Evolutionary conservation across 2,888 invertebrate genomes (phyloP), one percentile per base, ranked within the genome.

Genomic region (Athalia cordata): DNA sequence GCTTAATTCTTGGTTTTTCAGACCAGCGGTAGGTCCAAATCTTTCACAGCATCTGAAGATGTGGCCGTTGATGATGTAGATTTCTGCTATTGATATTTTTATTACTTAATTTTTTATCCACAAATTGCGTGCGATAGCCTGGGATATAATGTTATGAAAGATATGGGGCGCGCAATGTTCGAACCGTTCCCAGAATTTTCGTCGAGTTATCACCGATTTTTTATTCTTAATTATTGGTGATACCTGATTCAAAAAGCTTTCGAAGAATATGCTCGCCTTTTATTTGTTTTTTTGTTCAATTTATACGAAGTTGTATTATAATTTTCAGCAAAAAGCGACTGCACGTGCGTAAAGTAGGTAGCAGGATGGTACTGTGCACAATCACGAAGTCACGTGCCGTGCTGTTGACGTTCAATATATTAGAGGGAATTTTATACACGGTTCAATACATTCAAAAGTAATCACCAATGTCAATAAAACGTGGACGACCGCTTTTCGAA

Each of bases 381-480:
- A 29, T 52, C 52, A 52, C 11, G 52, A 0, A 29, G 29, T 29
- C 55, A n/a, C 7, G 55, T 55, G 6, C n/a, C 55, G n/a, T 55
- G 55, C n/a, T 55, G 9, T n/a, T 55, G 55, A 55, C 9, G n/a
- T 11, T 55, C 55, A 55, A 11, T 9, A 55, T 55, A 55, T n/a
- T 9, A 55, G 55, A 9, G 29, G 59, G 59, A 72, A 72, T 9
- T 49, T 72, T 5, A 9, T 59, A 3, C n/a, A 11, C 47, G 59
- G 13, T 72, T 57, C 72, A 47, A 72, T 72, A 59, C 13, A 72
- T 72, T 59, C 9, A 13, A 59, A 72, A 72, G 45, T 72, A 59
- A 72, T 72, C 72, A 72, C 52, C 52, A 72, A 59, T 47, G 72
- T 59, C 52, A 72, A 72, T 72, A 72, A 59, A 59, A 49, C 4